Conservation (phyloP, 2,113 vertebrate genomes). For the Lipophrys pholis region DNA sequence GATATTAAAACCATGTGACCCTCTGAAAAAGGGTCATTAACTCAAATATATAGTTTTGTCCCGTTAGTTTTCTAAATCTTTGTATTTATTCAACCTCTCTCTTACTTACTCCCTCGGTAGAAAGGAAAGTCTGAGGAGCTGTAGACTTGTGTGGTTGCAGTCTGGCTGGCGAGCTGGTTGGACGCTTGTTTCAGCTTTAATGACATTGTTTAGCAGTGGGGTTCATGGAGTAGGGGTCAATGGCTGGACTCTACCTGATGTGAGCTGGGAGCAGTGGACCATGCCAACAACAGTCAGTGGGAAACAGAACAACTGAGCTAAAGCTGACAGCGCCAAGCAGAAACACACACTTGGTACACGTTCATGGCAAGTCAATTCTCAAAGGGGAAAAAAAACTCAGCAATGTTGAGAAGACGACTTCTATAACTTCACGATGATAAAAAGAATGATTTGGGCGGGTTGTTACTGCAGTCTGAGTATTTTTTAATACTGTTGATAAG, state of each 20-base stretch:
- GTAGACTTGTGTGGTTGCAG: slow-evolving; percentile 66
- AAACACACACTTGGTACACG: slow-evolving; percentile 49
- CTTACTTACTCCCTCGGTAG: slow-evolving; percentile 15
- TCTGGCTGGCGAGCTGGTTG: slow-evolving; percentile 61
- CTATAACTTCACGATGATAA: slow-evolving; percentile 40
- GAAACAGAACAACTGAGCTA: slow-evolving; percentile 42
- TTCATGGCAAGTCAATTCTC: slow-evolving; percentile 48
- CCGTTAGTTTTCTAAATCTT: too few relatives aligned
- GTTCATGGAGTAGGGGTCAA: slow-evolving; percentile 72
- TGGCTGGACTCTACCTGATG: slow-evolving; percentile 73
- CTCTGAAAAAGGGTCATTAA: too few relatives aligned
- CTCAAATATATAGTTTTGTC: too few relatives aligned
- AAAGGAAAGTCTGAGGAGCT: slow-evolving; percentile 64
- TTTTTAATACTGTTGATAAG: slow-evolving; percentile 39
- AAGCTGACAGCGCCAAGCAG: slow-evolving; percentile 25
- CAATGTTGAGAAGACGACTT: slow-evolving; percentile 32
- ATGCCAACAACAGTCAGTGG: slow-evolving; percentile 67
- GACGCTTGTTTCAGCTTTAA: slow-evolving; percentile 69
- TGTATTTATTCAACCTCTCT: background rate
- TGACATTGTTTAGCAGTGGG: slow-evolving; percentile 81
- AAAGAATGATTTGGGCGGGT: slow-evolving; percentile 42
- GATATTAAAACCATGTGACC: too few relatives aligned
- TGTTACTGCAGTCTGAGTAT: slow-evolving; percentile 43
- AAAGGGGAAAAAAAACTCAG: slow-evolving; percentile 39
- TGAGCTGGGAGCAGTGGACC: slow-evolving; percentile 53